A percentile compares a stretch with the other conserved stretches of the same genome.
Evolutionary conservation across 2,113 vertebrate genomes (phyloP).

Genomic region (Xenopus borealis): DNA sequence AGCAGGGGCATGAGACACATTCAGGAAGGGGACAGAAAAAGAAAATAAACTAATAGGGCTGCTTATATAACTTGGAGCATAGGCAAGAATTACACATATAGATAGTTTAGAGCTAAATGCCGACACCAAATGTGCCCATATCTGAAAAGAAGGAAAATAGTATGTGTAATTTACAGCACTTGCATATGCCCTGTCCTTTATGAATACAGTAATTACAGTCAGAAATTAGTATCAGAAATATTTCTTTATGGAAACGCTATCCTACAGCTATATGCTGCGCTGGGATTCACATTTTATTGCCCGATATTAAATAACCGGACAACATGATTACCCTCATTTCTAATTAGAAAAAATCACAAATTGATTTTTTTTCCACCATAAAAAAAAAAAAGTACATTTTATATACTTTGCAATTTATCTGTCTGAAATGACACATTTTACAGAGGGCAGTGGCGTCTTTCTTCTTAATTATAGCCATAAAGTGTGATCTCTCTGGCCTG

Average conservation of each 20-base stretch:
- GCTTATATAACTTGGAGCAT: no score
- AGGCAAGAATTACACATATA: no score
- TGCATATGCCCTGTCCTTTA: no score
- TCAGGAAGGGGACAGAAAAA: no score
- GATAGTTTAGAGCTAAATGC: no score
- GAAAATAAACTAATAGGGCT: no score
- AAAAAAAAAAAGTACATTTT: slow-evolving; percentile 38
- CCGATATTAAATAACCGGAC: slow-evolving; percentile 23
- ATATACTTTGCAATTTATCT: slow-evolving; percentile 40
- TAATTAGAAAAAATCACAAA: slow-evolving; percentile 39
- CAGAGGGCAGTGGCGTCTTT: slow-evolving; percentile 26
- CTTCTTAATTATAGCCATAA: slow-evolving; percentile 31
- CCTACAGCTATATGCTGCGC: neutral
- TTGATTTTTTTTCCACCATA: slow-evolving; percentile 40
- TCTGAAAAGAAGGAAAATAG: no score
- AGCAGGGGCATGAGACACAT: no score
- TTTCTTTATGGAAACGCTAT: slow-evolving; percentile 6
- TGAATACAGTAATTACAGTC: neutral
- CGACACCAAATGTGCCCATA: no score
- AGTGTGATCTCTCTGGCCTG: neutral
- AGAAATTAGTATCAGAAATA: slow-evolving; percentile 5
- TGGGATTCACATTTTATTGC: slow-evolving; percentile 10
- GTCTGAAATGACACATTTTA: slow-evolving; percentile 32
- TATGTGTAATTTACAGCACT: no score
- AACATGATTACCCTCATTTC: slow-evolving; percentile 32